Evolutionary conservation across 1,140 invertebrate genomes (phyloP).

Genomic region (Mya arenaria): DNA sequence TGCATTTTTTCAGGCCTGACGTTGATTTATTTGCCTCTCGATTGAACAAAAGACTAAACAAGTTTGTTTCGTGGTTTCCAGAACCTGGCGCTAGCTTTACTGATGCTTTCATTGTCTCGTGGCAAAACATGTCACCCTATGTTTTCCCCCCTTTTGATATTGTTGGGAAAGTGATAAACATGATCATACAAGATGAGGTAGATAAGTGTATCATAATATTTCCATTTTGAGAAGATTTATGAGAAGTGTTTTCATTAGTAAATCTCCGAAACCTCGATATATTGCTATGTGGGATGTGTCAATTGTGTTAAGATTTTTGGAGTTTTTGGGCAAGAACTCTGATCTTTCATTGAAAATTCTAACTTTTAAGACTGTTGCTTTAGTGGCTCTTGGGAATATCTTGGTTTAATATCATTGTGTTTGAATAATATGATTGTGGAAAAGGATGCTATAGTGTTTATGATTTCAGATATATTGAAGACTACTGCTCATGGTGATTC

Average conservation of each 20-base stretch:
- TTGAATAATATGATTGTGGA: not conserved
- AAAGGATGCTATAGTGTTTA: not conserved
- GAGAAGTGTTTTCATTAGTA: constrained; percentile 6
- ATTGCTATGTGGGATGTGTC: constrained; percentile 8
- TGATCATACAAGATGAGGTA: not conserved
- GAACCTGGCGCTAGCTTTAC: not conserved
- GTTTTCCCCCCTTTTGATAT: constrained; percentile 30
- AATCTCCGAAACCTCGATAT: constrained; percentile 7
- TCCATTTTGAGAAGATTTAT: constrained; percentile 11
- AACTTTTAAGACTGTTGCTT: not conserved
- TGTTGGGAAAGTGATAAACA: constrained; percentile 7
- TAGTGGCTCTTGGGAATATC: not conserved
- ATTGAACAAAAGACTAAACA: constrained; percentile 1
- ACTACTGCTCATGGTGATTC: not conserved
- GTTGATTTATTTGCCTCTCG: constrained; percentile 22
- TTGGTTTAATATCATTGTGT: not conserved
- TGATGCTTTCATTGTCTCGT: constrained; percentile 3
- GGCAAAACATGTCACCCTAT: not conserved
- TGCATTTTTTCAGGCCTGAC: constrained; percentile 3
- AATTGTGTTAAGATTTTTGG: constrained; percentile 8
- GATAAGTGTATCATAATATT: not conserved
- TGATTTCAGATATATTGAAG: not conserved
- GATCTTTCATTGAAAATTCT: constrained; percentile 5
- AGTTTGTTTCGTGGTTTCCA: constrained; percentile 21
- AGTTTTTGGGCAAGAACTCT: not conserved